These are phyloP conservation scores for Pterophyllum scalare DNA, from an alignment of 2,113 vertebrate genomes.

Conservation along the genomic window DNA sequence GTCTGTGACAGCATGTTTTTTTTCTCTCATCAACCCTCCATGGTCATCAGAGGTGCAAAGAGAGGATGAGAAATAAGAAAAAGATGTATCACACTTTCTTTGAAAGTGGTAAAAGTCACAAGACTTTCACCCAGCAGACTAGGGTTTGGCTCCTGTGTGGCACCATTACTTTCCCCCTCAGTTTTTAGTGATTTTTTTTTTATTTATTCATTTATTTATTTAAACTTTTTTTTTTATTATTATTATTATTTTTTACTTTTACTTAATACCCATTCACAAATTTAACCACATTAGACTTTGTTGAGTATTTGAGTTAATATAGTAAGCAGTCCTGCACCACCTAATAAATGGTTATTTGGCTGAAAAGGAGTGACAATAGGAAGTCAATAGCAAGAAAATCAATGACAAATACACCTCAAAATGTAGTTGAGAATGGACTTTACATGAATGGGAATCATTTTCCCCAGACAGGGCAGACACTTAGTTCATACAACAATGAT, in stretches of 20 bases:
- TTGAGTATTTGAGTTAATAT: neutral
- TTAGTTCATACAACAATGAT: neutral
- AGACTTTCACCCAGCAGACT: slow-evolving; percentile 3
- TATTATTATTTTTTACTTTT: neutral
- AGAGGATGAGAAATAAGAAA: neutral
- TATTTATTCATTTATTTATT: neutral
- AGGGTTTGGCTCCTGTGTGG: neutral
- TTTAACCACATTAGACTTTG: neutral
- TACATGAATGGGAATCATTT: neutral
- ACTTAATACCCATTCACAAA: neutral
- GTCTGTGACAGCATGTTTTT: slow-evolving; percentile 40
- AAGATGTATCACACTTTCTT: neutral
- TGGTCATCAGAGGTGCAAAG: neutral
- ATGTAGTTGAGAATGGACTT: neutral
- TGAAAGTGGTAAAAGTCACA: neutral
- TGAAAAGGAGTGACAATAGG: neutral
- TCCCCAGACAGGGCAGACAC: neutral
- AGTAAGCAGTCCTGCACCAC: neutral
- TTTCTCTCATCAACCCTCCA: slow-evolving; percentile 44
- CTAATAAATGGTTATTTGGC: neutral
- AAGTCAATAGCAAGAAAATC: neutral
- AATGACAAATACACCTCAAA: neutral
- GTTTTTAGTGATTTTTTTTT: neutral
- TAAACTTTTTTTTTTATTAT: too few species aligned
- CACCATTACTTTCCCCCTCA: neutral